phyloP scores from a whole-genome alignment of 2,797 vertebrate genomes.

The Sciurus vulgaris region DNA sequence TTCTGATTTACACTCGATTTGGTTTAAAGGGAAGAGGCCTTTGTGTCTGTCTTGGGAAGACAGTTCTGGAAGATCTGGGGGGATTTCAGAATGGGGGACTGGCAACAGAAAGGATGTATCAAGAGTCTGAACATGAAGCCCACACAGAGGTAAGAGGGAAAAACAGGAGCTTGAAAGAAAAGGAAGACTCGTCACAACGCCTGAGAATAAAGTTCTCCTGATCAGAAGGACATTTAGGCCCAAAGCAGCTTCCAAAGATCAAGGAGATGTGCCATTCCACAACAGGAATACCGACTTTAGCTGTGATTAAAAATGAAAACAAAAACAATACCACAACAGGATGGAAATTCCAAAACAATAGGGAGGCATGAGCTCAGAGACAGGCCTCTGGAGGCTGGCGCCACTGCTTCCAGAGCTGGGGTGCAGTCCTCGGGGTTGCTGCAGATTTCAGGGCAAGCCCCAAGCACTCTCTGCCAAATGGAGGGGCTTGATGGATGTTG shows the following conservation, averaged over 20 bases:
- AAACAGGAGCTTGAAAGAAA: background rate
- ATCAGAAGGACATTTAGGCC: background rate
- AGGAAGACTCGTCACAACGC: background rate
- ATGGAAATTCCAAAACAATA: background rate
- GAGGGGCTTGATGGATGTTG: accelerated
- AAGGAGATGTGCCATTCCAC: background rate
- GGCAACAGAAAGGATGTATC: conserved; percentile 24
- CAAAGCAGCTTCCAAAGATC: background rate
- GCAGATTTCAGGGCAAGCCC: background rate
- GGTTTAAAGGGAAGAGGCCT: background rate
- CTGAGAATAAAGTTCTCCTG: background rate
- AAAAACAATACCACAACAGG: conserved; percentile 24
- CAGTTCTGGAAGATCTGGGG: background rate
- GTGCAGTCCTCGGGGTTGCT: accelerated
- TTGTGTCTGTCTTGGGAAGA: background rate
- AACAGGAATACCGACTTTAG: background rate
- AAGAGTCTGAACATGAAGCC: background rate
- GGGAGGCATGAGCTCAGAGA: background rate
- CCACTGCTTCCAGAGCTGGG: background rate
- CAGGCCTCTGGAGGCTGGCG: background rate
- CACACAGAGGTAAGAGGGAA: background rate
- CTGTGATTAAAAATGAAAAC: conserved; percentile 1
- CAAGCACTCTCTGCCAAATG: background rate
- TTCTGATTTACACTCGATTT: background rate
- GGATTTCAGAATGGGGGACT: conserved; percentile 39